These are phyloP conservation scores for Petrolisthes manimaculis DNA, from an alignment of 2,888 invertebrate species.

Conservation along the genomic window DNA sequence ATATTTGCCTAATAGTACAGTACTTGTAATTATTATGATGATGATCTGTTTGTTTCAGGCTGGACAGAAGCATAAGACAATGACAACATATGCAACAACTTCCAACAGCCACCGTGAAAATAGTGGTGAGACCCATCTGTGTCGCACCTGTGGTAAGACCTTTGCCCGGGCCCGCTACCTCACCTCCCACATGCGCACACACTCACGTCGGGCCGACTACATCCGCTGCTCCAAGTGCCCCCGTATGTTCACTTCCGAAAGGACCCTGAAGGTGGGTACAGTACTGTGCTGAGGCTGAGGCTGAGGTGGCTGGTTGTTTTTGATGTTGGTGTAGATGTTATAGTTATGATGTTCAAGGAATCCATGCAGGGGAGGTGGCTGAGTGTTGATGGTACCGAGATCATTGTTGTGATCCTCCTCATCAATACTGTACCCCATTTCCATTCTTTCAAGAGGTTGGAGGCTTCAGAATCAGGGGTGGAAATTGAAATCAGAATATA, in stretches of 20 bases:
- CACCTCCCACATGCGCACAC: slow-evolving; percentile 65
- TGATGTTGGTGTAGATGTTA: too few relatives aligned
- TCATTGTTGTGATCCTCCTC: too few relatives aligned
- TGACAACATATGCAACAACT: neutral
- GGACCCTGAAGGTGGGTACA: slow-evolving; percentile 63
- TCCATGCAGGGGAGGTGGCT: too few relatives aligned
- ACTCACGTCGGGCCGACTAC: slow-evolving; percentile 63
- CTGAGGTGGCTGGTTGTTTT: too few relatives aligned
- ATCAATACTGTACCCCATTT: too few relatives aligned
- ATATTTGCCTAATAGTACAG: neutral
- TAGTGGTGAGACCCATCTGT: slow-evolving; percentile 56
- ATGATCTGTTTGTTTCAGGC: neutral
- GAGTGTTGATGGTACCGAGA: too few relatives aligned
- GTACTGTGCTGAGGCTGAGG: too few relatives aligned
- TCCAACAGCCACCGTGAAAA: neutral
- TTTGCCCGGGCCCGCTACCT: slow-evolving; percentile 66
- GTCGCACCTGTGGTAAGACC: slow-evolving; percentile 61
- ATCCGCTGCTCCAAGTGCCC: slow-evolving; percentile 65
- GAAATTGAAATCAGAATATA: too few relatives aligned
- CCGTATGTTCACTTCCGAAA: slow-evolving; percentile 63
- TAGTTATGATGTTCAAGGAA: too few relatives aligned
- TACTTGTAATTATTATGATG: neutral
- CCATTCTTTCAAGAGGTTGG: too few relatives aligned
- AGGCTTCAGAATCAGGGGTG: too few relatives aligned
- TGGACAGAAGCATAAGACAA: neutral